Conservation (phyloP, 2,113 vertebrate species). For the Mesitornis unicolor region DNA sequence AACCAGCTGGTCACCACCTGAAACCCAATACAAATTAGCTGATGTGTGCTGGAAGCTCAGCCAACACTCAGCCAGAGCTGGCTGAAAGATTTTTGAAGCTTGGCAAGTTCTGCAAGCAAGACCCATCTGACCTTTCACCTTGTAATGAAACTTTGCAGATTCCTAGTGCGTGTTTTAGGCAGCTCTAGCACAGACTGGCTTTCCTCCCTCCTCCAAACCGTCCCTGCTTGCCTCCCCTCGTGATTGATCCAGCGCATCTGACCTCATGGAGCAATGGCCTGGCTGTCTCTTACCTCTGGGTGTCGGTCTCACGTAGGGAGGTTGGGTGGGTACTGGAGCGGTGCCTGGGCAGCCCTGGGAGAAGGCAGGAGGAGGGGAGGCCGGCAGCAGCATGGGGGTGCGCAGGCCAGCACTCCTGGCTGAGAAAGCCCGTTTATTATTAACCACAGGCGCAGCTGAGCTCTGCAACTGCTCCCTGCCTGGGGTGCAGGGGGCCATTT, state of each 20-base stretch:
- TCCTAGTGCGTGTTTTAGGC: background rate
- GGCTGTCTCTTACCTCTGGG: slow-evolving; percentile 42
- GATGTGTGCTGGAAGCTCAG: background rate
- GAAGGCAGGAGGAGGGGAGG: background rate
- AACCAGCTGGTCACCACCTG: slow-evolving; percentile 24
- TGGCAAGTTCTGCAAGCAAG: background rate
- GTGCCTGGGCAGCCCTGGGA: background rate
- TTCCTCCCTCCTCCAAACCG: background rate
- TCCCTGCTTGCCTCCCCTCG: background rate
- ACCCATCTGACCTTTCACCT: background rate
- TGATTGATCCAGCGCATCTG: fast-evolving
- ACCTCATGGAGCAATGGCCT: background rate
- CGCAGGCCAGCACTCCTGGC: background rate
- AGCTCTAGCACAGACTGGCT: background rate
- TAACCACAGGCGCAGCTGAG: slow-evolving; percentile 55
- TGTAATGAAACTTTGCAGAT: background rate
- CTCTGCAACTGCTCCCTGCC: background rate
- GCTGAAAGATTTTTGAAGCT: background rate
- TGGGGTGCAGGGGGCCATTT: background rate
- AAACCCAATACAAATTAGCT: background rate
- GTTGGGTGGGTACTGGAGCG: background rate
- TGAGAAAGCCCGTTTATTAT: slow-evolving; percentile 43
- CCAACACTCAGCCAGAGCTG: background rate
- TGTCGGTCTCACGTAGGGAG: background rate
- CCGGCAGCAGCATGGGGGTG: background rate